These are phyloP conservation scores for Glandiceps talaboti DNA, from an alignment of 53 echinoderm and acorn worm species.

Conservation along the genomic window DNA sequence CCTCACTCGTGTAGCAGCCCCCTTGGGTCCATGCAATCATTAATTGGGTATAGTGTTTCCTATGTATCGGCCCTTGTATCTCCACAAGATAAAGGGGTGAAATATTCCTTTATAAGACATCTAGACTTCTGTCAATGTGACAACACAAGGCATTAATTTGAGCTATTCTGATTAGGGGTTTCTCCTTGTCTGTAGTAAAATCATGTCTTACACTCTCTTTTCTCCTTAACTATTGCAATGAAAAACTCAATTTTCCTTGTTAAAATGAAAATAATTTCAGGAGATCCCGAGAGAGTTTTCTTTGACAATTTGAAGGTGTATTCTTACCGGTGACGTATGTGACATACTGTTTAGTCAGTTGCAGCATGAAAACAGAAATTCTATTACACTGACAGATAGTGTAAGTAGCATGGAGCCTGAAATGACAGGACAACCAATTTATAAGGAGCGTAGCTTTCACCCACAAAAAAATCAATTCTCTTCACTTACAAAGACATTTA, in stretches of 20 bases:
- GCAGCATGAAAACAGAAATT: not conserved
- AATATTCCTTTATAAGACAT: not conserved
- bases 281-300: not conserved
- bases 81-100: not conserved
- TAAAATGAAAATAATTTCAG: not conserved
- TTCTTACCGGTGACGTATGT: not conserved
- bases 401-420: too few species aligned
- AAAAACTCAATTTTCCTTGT: too few species aligned
- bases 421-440: too few species aligned
- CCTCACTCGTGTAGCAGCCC: not conserved
- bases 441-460: too few species aligned
- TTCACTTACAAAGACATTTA: too few species aligned
- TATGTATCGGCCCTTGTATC: not conserved
- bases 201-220: not conserved
- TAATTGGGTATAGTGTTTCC: not conserved
- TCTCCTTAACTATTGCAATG: not conserved
- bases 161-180: not conserved
- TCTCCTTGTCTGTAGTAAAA: too few species aligned
- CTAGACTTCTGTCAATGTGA: not conserved
- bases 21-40: not conserved
- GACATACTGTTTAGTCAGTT: not conserved
- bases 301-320: not conserved
- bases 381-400: too few species aligned
- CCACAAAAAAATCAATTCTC: too few species aligned
- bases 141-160: not conserved